Conservation (phyloP, 2,888 invertebrate species). For the Metacarcinus magister region DNA sequence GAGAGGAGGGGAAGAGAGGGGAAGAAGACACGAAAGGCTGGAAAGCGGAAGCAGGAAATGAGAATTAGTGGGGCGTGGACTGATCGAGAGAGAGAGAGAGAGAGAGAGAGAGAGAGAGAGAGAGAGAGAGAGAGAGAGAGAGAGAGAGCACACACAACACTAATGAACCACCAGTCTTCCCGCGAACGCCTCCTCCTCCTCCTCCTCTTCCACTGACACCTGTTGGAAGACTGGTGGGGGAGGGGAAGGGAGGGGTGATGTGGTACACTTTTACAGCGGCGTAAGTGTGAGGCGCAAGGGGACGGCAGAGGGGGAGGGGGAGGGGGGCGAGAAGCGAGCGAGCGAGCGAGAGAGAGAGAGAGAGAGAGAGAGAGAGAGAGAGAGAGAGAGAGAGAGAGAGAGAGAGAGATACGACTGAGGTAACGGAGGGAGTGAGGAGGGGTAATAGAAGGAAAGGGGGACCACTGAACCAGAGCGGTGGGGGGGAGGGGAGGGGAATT, state of each 20-base stretch:
- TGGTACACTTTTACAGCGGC: not conserved
- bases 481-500: not conserved
- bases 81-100: not conserved
- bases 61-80: not conserved
- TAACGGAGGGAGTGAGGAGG: not conserved
- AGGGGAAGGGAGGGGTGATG: not conserved
- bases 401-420: not conserved
- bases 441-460: not conserved
- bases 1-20: not conserved
- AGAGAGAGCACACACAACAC: not conserved
- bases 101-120: not conserved
- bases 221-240: not conserved
- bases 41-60: not conserved
- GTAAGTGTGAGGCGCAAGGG: not conserved
- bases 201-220: slow-evolving; percentile 7
- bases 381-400: not conserved
- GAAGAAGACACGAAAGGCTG: not conserved
- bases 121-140: not conserved
- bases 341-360: not conserved
- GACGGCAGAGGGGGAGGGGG: not conserved
- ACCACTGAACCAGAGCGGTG: not conserved
- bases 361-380: not conserved
- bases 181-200: not conserved
- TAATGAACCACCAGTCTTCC: not conserved
- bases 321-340: not conserved